phyloP scores from a whole-genome alignment of 2,888 invertebrate genomes.

The Tenodera sinensis region DNA sequence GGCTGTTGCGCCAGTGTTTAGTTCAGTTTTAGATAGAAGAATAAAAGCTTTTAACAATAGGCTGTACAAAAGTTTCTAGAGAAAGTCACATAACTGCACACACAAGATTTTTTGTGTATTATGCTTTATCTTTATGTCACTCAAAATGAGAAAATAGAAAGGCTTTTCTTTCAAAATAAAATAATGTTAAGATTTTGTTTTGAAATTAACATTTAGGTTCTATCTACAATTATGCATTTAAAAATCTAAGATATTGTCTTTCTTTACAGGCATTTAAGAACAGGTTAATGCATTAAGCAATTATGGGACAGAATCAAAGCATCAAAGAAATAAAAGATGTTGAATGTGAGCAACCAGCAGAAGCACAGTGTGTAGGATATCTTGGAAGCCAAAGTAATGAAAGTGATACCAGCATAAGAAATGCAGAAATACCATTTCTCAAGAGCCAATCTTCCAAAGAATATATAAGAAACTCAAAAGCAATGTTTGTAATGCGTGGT shows the following conservation, averaged over 20 bases:
- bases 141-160: too few relatives aligned
- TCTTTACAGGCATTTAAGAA: neutral
- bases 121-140: too few relatives aligned
- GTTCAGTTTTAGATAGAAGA: too few relatives aligned
- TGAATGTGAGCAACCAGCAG: neutral
- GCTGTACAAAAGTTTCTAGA: too few relatives aligned
- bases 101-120: too few relatives aligned
- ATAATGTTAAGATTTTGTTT: too few relatives aligned
- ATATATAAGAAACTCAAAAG: conserved; percentile 29
- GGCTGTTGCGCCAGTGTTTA: too few relatives aligned
- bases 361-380: neutral
- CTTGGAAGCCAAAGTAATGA: neutral
- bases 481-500: conserved; percentile 44
- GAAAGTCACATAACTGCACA: too few relatives aligned
- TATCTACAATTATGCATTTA: too few relatives aligned
- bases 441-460: neutral
- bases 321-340: neutral
- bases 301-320: neutral
- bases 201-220: too few relatives aligned
- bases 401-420: neutral
- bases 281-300: neutral
- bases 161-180: too few relatives aligned
- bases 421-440: conserved; percentile 13
- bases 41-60: too few relatives aligned
- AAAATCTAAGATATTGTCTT: neutral